A percentile compares a stretch with the other conserved stretches of the same genome.
Evolutionary conservation across 1,140 invertebrate genomes (phyloP).

Genomic region (Papilio polytes): DNA sequence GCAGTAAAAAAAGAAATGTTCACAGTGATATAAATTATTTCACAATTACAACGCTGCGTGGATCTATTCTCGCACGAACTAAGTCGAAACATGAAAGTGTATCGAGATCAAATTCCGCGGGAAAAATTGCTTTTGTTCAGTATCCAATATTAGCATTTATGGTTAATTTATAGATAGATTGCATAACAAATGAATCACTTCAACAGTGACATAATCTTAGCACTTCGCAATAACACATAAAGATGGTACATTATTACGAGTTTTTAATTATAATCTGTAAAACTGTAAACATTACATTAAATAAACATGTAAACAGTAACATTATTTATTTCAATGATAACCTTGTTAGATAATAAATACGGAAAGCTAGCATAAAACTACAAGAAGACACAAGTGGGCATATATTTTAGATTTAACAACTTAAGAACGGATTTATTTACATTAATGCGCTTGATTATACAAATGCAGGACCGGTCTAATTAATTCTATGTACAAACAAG

Average conservation of each 20-base stretch:
- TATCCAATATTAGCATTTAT: not conserved
- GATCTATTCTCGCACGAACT: not conserved
- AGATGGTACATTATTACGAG: too few species aligned
- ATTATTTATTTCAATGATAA: not conserved
- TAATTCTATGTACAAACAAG: slow-evolving; percentile 39
- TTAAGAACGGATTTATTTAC: slow-evolving; percentile 23
- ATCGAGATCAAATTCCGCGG: not conserved
- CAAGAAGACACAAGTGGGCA: not conserved
- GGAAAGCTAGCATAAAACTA: not conserved
- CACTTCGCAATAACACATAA: too few species aligned
- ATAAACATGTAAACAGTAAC: not conserved
- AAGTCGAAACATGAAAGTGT: slow-evolving; percentile 9
- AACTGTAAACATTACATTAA: not conserved
- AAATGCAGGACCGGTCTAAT: slow-evolving; percentile 32
- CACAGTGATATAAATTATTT: not conserved
- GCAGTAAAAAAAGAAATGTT: not conserved
- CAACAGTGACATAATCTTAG: not conserved
- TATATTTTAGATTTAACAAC: slow-evolving; percentile 10
- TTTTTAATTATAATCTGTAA: too few species aligned
- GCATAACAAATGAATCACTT: not conserved
- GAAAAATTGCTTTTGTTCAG: not conserved
- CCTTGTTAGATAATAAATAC: not conserved
- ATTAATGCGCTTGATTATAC: slow-evolving; percentile 30
- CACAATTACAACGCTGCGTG: not conserved
- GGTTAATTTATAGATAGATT: not conserved